These are phyloP conservation scores for Lymantria monacha DNA, from an alignment of 2,888 invertebrate genomes.

Conservation along the genomic window DNA sequence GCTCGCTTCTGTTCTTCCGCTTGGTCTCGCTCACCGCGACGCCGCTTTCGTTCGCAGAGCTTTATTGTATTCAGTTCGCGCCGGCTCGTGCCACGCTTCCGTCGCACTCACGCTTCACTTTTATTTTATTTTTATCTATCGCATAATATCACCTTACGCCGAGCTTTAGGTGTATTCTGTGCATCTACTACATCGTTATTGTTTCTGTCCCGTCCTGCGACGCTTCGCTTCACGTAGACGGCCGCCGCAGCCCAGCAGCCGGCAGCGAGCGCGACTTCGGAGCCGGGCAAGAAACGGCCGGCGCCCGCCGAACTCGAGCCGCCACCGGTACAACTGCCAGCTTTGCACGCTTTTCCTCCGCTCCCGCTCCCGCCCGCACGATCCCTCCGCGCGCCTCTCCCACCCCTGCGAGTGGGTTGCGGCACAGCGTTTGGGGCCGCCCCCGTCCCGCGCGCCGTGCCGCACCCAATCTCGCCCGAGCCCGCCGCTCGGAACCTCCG, in stretches of 20 bases:
- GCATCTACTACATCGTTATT: constrained; percentile 82
- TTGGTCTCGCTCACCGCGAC: constrained; percentile 77
- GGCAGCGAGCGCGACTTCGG: constrained; percentile 85
- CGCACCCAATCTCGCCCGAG: constrained; percentile 49
- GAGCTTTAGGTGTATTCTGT: constrained; percentile 82
- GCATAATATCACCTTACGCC: constrained; percentile 80
- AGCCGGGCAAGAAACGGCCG: constrained; percentile 97
- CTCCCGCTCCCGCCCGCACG: constrained; percentile 60
- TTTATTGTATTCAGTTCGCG: constrained; percentile 76
- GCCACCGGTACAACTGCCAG: constrained; percentile 94
- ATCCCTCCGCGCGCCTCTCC: constrained; percentile 52
- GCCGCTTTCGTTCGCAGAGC: constrained; percentile 79
- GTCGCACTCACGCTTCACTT: constrained; percentile 82
- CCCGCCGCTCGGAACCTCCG: constrained; percentile 42
- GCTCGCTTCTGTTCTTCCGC: constrained; percentile 79
- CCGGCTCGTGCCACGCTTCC: constrained; percentile 79
- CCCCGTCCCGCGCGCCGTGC: constrained; percentile 61
- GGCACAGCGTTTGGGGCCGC: constrained; percentile 52
- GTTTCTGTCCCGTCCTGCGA: constrained; percentile 82
- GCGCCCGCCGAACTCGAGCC: constrained; percentile 83
- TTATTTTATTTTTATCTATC: constrained; percentile 77
- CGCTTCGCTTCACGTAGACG: constrained; percentile 82
- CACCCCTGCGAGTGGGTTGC: constrained; percentile 46
- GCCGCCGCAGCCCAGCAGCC: constrained; percentile 83
- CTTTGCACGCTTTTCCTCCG: constrained; percentile 84